Percentiles rank a stretch among this genome's conserved stretches.
phyloP scores from a whole-genome alignment of 2,797 vertebrate genomes.

The Champsocephalus gunnari region DNA sequence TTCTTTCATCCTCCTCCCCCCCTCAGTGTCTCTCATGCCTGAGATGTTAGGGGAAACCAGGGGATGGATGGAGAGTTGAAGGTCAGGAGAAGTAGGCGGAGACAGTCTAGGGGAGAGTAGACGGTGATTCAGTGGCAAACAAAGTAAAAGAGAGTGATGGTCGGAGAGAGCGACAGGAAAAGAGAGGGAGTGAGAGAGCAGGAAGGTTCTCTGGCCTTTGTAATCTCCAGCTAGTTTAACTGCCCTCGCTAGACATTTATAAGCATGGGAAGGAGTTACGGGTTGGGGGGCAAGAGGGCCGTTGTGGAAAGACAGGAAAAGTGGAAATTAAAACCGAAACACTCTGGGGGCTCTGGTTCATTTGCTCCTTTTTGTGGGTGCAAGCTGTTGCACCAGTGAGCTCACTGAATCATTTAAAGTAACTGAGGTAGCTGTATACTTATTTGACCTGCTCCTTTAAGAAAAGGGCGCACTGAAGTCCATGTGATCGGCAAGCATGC shows the following conservation, averaged over 20 bases:
- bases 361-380: slow-evolving; percentile 46
- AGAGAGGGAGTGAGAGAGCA: slow-evolving; percentile 23
- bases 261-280: slow-evolving; percentile 64
- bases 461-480: slow-evolving; percentile 47
- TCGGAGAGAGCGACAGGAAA: too few species aligned
- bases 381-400: slow-evolving; percentile 33
- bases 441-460: slow-evolving; percentile 54
- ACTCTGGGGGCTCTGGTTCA: slow-evolving; percentile 43
- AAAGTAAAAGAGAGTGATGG: slow-evolving; percentile 28
- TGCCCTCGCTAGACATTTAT: slow-evolving; percentile 74
- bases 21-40: slow-evolving; percentile 43
- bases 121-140: slow-evolving; percentile 16
- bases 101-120: slow-evolving; percentile 12
- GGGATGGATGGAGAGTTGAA: slow-evolving; percentile 67
- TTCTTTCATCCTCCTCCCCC: slow-evolving; percentile 47
- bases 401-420: slow-evolving; percentile 41
- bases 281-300: slow-evolving; percentile 45
- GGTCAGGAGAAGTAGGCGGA: slow-evolving; percentile 49
- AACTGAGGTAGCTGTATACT: slow-evolving; percentile 47
- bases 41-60: slow-evolving; percentile 54
- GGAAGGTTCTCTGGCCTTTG: slow-evolving; percentile 73
- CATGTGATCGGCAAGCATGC: slow-evolving; percentile 61
- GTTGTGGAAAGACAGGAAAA: slow-evolving; percentile 60
- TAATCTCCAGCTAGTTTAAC: slow-evolving; percentile 73
- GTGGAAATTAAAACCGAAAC: slow-evolving; percentile 73